Conservation (phyloP, 2,113 vertebrate genomes). For the Pongo pygmaeus region DNA sequence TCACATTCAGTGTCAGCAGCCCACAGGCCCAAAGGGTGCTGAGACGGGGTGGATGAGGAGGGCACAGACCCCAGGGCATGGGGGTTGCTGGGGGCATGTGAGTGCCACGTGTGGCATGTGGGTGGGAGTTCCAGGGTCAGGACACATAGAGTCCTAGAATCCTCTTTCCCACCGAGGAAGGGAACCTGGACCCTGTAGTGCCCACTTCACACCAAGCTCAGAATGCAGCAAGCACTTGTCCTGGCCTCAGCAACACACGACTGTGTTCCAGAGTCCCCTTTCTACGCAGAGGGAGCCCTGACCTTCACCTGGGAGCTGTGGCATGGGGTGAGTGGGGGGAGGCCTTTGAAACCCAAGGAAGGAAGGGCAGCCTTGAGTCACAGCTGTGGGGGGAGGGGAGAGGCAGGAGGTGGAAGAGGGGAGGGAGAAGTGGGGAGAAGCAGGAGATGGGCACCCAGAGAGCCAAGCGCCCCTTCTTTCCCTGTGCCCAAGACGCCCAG, state of each 20-base stretch:
- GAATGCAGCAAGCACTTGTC: not conserved
- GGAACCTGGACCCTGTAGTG: not conserved
- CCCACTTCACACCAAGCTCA: not conserved
- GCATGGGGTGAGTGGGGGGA: not conserved
- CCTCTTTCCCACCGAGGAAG: not conserved
- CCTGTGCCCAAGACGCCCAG: not conserved
- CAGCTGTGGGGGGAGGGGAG: not conserved
- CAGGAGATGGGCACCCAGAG: not conserved
- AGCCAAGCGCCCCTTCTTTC: not conserved
- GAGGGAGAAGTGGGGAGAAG: not conserved
- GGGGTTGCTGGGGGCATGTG: not conserved
- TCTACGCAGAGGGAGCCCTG: not conserved
- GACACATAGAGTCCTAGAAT: not conserved
- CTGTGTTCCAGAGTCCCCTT: not conserved
- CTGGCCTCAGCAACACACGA: not conserved
- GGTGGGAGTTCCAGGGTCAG: not conserved
- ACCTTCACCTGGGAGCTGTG: not conserved
- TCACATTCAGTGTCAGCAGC: not conserved
- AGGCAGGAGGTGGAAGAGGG: not conserved
- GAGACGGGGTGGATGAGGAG: not conserved
- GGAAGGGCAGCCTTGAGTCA: conserved; percentile 63
- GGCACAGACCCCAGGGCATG: not conserved
- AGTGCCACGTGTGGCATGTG: no score
- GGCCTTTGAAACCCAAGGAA: not conserved
- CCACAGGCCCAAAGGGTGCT: not conserved